Evolutionary conservation across 2,797 vertebrate species (phyloP), one percentile per base, ranked within the genome.

Genomic region (Novumbra hubbsi): DNA sequence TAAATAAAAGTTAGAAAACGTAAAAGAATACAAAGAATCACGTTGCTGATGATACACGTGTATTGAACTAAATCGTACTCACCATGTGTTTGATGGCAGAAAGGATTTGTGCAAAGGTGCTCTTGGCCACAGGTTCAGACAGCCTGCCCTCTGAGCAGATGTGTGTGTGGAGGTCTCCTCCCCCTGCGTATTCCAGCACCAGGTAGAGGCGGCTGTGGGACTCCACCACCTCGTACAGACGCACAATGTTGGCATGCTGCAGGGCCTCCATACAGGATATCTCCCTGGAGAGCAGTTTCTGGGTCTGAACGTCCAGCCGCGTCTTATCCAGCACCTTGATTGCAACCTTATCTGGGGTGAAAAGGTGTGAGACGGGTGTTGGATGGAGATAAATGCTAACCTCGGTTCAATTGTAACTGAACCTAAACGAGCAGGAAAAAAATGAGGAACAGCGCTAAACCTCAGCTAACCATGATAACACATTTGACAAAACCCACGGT

Each of bases 11-110:
- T 45, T 45, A 12, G 41, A 8, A 45, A 45, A 12, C 9, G 41
- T 7, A 45, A 45, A 57, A 57, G 9, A 21, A 24, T 2, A 21
- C 9, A n/a, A 21, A 21, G 21, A 21, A 2, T 21, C 55, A 57
- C n/a, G 21, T 24, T 24, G 55, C 55, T 57, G 21, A 57, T 57
- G 21, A 11, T 12, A 57, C 5, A 60, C 24, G 21, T 14, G 11
- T 60, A 60, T 60, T 60, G n/a, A 60, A 24, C 12, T 60, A 11
- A 60, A 27, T 60, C 8, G 1, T 38, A 78, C 95, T 93, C 32
- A 99, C 98, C 96, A 99, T 95, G 82, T 97, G 95, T 86, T 96
- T 97, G 85, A 99, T 93, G 0, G 97, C 97, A 41, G 95, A 95
- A 24, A 98, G 90, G 50, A 99, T 95, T 89, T 99, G 98, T 11